Evolutionary conservation across 35 echinoderm and acorn worm species (phyloP).

Genomic region (Amphiura filiformis): DNA sequence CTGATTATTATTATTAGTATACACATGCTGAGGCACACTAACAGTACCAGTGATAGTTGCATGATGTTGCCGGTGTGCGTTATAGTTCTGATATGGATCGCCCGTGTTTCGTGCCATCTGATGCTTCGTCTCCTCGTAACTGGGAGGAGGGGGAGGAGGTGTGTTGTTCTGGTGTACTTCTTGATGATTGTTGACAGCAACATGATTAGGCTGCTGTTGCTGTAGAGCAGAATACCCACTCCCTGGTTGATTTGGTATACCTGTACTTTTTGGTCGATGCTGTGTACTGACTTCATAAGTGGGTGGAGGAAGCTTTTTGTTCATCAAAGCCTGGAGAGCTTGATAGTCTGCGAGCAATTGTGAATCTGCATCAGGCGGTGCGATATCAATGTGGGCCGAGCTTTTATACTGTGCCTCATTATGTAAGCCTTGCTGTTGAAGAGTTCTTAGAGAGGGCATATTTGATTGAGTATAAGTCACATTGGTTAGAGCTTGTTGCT

Average conservation of each 20-base stretch:
- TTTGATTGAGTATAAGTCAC: not conserved
- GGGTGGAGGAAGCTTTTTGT: constrained; percentile 78
- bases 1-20: not conserved
- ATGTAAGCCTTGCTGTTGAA: constrained; percentile 11
- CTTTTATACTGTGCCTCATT: constrained; percentile 30
- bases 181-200: not conserved
- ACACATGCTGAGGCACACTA: not conserved
- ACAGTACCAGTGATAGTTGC: not conserved
- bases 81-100: not conserved
- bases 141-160: not conserved
- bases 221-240: not conserved
- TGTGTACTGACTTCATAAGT: constrained; percentile 82
- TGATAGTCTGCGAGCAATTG: constrained; percentile 29
- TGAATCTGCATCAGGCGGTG: constrained; percentile 25
- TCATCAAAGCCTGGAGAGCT: constrained; percentile 67
- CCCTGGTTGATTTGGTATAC: not conserved
- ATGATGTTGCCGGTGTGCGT: not conserved
- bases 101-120: not conserved
- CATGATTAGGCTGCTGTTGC: not conserved
- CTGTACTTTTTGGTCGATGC: constrained; percentile 31
- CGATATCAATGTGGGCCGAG: constrained; percentile 53
- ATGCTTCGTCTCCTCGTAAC: not conserved
- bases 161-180: not conserved
- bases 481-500: constrained; percentile 21
- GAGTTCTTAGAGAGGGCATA: constrained; percentile 18